Evolutionary conservation across 2,113 vertebrate genomes (phyloP).

Genomic region (Percina caprodes): DNA sequence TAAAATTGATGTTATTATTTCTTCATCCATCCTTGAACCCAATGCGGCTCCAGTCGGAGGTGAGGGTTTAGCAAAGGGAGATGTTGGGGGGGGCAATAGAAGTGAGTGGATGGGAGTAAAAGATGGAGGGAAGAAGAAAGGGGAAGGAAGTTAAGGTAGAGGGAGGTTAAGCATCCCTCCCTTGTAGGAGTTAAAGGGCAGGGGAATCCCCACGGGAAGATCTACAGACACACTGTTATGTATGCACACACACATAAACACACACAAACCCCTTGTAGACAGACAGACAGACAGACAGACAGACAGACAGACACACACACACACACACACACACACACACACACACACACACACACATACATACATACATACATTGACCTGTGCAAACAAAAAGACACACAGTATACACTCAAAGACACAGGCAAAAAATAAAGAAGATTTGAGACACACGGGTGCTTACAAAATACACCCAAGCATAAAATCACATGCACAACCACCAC

Average conservation of each 20-base stretch:
- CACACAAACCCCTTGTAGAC: slow-evolving; percentile 41
- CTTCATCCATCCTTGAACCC: slow-evolving; percentile 28
- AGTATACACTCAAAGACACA: slow-evolving; percentile 13
- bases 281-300: slow-evolving; percentile 30
- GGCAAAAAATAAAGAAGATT: too few species aligned
- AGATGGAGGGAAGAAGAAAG: slow-evolving; percentile 24
- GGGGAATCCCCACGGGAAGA: slow-evolving; percentile 64
- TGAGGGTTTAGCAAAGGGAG: slow-evolving; percentile 33
- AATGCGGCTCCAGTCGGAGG: slow-evolving; percentile 22
- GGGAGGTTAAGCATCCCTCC: slow-evolving; percentile 67
- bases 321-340: slow-evolving; percentile 19
- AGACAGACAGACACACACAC: slow-evolving; percentile 38
- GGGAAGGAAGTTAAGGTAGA: slow-evolving; percentile 31
- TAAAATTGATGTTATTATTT: background rate
- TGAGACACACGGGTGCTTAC: slow-evolving; percentile 20
- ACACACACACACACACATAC: slow-evolving; percentile 35
- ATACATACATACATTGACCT: slow-evolving; percentile 16
- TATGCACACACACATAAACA: slow-evolving; percentile 35
- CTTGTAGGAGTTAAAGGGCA: slow-evolving; percentile 62
- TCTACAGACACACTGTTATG: slow-evolving; percentile 52
- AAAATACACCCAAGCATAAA: slow-evolving; percentile 38
- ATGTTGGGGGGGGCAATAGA: slow-evolving; percentile 29
- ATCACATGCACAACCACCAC: slow-evolving; percentile 30
- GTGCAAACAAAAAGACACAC: slow-evolving; percentile 39
- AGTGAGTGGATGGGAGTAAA: slow-evolving; percentile 31